Percentiles rank a stretch among this genome's conserved stretches.
Evolutionary conservation across 1,140 invertebrate genomes (phyloP).

Genomic region (Drosophila sp.): DNA sequence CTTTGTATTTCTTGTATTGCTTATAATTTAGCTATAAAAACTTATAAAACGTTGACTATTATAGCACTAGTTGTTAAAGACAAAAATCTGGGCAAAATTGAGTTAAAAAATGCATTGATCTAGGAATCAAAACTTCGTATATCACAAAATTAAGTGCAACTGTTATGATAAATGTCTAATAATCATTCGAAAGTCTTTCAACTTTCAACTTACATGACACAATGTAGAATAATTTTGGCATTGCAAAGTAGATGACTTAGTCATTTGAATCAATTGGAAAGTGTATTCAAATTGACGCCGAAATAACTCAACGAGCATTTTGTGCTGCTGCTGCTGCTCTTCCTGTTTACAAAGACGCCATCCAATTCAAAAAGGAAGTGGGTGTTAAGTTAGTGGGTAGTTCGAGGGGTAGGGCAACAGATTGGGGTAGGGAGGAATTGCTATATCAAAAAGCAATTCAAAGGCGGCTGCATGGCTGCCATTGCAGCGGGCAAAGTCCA

Average conservation of each 20-base stretch:
- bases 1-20: no score
- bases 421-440: slow-evolving; percentile 6
- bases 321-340: slow-evolving; percentile 40
- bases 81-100: no score
- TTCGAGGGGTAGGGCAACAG: background rate
- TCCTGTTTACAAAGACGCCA: slow-evolving; percentile 52
- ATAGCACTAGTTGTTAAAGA: no score
- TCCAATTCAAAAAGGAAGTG: slow-evolving; percentile 13
- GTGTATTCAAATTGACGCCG: slow-evolving; percentile 53
- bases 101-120: no score
- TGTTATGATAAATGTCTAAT: no score
- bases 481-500: slow-evolving; percentile 73
- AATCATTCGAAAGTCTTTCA: no score
- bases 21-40: no score
- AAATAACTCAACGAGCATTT: slow-evolving; percentile 44
- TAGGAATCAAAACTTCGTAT: no score
- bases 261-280: background rate
- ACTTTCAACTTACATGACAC: no score
- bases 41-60: no score
- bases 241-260: background rate
- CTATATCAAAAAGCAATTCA: slow-evolving; percentile 80
- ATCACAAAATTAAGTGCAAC: no score
- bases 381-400: background rate
- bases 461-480: slow-evolving; percentile 59
- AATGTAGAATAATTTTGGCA: background rate